These are phyloP conservation scores for Mesitornis unicolor DNA, from an alignment of 2,113 vertebrate species.

Conservation along the genomic window DNA sequence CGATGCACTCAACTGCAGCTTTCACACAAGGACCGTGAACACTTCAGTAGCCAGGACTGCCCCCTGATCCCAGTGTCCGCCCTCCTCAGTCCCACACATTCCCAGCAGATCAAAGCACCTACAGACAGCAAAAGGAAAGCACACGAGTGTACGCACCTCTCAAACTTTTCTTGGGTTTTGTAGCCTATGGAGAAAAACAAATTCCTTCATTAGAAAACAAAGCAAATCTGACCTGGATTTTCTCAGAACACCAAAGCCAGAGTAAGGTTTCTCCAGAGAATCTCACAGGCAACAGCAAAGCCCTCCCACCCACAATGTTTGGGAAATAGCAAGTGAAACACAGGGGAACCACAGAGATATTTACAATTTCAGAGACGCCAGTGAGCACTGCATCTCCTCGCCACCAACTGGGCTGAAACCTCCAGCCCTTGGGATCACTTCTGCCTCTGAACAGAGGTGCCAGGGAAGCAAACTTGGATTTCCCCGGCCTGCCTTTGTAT, in stretches of 20 bases:
- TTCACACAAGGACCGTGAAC: background rate
- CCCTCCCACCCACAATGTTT: fast-evolving
- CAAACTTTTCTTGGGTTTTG: slow-evolving; percentile 66
- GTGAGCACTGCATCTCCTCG: too few species aligned
- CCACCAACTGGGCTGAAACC: background rate
- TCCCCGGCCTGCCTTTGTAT: background rate
- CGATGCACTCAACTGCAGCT: fast-evolving
- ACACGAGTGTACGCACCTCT: slow-evolving; percentile 65
- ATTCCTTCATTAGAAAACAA: background rate
- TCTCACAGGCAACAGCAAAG: background rate
- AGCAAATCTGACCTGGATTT: background rate
- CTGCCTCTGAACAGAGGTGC: too few species aligned
- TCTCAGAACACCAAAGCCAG: background rate
- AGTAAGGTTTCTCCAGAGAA: background rate
- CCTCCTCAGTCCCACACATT: fast-evolving
- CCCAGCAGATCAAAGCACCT: background rate
- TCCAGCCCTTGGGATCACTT: too few species aligned
- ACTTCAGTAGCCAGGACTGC: background rate
- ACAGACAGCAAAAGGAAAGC: fast-evolving
- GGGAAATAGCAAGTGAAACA: fast-evolving
- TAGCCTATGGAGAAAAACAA: slow-evolving; percentile 63
- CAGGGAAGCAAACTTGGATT: background rate
- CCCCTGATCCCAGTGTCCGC: too few species aligned
- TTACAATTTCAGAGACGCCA: background rate
- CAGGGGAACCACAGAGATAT: too few species aligned